Conservation (phyloP, 1,140 invertebrate genomes). For the Zaprionus tsacasi region DNA sequence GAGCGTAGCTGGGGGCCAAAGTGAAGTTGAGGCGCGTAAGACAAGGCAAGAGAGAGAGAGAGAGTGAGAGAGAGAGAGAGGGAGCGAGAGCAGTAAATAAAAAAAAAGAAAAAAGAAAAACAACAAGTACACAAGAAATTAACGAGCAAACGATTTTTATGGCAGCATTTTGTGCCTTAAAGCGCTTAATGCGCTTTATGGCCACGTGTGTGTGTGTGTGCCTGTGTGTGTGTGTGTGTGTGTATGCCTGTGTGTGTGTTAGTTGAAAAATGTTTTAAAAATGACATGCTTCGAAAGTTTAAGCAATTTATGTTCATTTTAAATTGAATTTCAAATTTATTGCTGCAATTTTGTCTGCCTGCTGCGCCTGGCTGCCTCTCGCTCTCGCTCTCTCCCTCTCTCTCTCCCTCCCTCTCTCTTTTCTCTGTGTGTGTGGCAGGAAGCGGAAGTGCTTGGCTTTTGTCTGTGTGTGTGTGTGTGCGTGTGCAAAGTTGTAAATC, state of each 20-base stretch:
- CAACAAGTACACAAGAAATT: slow-evolving; percentile 74
- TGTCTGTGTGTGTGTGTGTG: slow-evolving; percentile 34
- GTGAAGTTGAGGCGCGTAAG: slow-evolving; percentile 51
- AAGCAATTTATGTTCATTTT: slow-evolving; percentile 84
- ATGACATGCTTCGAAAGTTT: slow-evolving; percentile 83
- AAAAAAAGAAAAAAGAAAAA: slow-evolving; percentile 43
- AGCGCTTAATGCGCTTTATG: slow-evolving; percentile 81
- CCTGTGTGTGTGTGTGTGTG: slow-evolving; percentile 24
- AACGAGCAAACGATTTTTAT: slow-evolving; percentile 83
- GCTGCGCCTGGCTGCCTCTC: neutral
- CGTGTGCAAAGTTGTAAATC: slow-evolving; percentile 70
- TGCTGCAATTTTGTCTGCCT: slow-evolving; percentile 77
- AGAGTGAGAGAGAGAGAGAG: slow-evolving; percentile 15
- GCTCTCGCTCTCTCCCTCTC: slow-evolving; percentile 9
- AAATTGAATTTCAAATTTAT: slow-evolving; percentile 84
- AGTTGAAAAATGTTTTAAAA: slow-evolving; percentile 84
- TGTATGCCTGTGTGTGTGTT: slow-evolving; percentile 50
- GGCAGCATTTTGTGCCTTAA: slow-evolving; percentile 81
- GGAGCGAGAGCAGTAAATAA: slow-evolving; percentile 65
- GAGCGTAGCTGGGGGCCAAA: slow-evolving; percentile 8
- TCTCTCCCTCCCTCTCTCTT: slow-evolving; percentile 7
- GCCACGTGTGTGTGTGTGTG: slow-evolving; percentile 22
- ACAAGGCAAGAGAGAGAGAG: slow-evolving; percentile 44
- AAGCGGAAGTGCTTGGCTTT: slow-evolving; percentile 75
- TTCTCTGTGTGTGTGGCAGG: slow-evolving; percentile 46